A percentile compares a stretch with the other conserved stretches of the same genome.
phyloP scores from a whole-genome alignment of 92 coral and sea anemone species.

The Zoanthus sociatus region DNA sequence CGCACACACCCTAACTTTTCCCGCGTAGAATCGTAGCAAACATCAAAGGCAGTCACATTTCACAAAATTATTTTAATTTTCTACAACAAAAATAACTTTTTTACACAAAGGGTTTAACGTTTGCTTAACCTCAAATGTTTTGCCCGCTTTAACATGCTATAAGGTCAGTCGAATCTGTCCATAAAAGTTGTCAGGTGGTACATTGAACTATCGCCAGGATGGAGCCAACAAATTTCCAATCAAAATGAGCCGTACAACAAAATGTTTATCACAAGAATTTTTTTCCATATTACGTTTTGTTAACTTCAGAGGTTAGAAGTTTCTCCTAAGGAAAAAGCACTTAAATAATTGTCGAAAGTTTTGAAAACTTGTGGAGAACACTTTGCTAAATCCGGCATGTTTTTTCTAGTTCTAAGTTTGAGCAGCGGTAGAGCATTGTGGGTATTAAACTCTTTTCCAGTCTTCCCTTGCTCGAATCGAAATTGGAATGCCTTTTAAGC shows the following conservation, averaged over 20 bases:
- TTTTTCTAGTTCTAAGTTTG: neutral
- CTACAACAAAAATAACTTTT: slow-evolving; percentile 2
- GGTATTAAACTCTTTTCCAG: slow-evolving; percentile 19
- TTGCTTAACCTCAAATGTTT: neutral
- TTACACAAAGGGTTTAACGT: slow-evolving; percentile 3
- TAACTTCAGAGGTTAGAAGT: neutral
- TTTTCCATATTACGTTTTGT: neutral
- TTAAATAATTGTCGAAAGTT: neutral
- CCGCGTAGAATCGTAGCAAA: slow-evolving; percentile 13
- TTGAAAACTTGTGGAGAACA: neutral
- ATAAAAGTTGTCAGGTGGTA: neutral
- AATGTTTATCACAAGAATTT: neutral
- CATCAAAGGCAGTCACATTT: slow-evolving; percentile 17
- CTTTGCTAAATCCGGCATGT: neutral
- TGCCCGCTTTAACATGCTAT: slow-evolving; percentile 1
- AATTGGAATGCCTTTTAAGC: too few relatives aligned
- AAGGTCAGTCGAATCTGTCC: neutral
- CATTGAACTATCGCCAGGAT: neutral
- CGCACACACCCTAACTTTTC: neutral
- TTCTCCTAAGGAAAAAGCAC: neutral
- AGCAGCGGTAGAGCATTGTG: slow-evolving; percentile 3
- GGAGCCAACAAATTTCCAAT: neutral
- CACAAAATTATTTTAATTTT: slow-evolving; percentile 6
- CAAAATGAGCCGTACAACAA: neutral
- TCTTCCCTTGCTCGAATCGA: neutral